phyloP scores from a whole-genome alignment of 2,113 vertebrate species.

The Dipodomys ordii region DNA sequence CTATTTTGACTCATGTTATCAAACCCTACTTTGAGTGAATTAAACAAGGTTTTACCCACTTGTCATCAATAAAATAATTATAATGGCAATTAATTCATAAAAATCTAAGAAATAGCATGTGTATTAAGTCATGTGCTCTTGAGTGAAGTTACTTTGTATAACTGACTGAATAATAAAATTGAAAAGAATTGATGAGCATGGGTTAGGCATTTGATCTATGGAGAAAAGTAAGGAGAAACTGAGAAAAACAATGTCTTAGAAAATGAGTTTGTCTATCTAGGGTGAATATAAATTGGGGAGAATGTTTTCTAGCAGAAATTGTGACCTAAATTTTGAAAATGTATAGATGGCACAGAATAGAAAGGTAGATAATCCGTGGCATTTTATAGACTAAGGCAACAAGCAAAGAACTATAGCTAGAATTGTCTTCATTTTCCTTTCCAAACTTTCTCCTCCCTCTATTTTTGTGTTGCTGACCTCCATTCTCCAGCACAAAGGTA shows the following conservation, averaged over 20 bases:
- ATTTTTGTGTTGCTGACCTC: not conserved
- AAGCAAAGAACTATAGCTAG: not conserved
- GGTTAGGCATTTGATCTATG: not conserved
- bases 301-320: not conserved
- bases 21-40: not conserved
- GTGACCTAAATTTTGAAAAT: not conserved
- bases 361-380: not conserved
- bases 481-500: not conserved
- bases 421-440: not conserved
- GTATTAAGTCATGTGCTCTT: not conserved
- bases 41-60: not conserved
- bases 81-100: not conserved
- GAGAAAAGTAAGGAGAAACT: not conserved
- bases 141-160: not conserved
- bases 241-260: not conserved
- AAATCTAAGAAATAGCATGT: slow-evolving; percentile 11
- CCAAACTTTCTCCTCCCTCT: not conserved
- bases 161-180: not conserved
- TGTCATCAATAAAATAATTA: not conserved
- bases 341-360: not conserved
- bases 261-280: not conserved
- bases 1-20: not conserved
- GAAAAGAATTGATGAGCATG: not conserved
- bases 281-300: not conserved
- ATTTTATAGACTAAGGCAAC: not conserved